These are phyloP conservation scores for Falco punctatus DNA, from an alignment of 2,113 vertebrate genomes.

Conservation along the genomic window DNA sequence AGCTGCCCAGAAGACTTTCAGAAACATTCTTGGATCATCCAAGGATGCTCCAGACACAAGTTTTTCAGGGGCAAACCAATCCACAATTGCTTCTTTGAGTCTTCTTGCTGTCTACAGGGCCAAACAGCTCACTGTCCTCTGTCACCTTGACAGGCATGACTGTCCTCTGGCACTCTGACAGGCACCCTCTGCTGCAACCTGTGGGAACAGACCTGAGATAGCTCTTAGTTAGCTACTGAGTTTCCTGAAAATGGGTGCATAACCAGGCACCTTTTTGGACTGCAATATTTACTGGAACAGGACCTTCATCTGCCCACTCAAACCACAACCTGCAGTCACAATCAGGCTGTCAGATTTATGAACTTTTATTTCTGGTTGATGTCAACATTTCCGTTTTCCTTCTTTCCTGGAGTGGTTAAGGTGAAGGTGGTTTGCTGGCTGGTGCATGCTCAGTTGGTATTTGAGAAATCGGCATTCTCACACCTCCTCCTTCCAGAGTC, in stretches of 20 bases:
- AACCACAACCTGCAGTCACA: not conserved
- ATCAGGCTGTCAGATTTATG: not conserved
- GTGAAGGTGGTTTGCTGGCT: not conserved
- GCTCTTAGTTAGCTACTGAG: not conserved
- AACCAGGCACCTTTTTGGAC: not conserved
- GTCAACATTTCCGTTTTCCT: not conserved
- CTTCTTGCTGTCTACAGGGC: not conserved
- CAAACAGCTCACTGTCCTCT: not conserved
- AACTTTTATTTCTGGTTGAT: not conserved
- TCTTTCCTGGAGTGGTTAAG: not conserved
- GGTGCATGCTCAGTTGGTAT: not conserved
- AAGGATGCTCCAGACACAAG: not conserved
- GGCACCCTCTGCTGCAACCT: not conserved
- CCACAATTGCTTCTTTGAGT: not conserved
- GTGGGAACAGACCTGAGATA: not conserved
- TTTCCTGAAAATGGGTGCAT: not conserved
- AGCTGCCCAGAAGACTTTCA: not conserved
- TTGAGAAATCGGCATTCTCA: not conserved
- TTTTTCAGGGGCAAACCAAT: not conserved
- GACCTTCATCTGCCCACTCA: not conserved
- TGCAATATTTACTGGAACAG: not conserved
- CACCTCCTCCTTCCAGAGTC: not conserved
- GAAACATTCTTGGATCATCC: not conserved
- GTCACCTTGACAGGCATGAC: not conserved
- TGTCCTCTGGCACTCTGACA: not conserved